Conservation (phyloP, 2,797 vertebrate species). For the Odontamblyopus lacepedii region DNA sequence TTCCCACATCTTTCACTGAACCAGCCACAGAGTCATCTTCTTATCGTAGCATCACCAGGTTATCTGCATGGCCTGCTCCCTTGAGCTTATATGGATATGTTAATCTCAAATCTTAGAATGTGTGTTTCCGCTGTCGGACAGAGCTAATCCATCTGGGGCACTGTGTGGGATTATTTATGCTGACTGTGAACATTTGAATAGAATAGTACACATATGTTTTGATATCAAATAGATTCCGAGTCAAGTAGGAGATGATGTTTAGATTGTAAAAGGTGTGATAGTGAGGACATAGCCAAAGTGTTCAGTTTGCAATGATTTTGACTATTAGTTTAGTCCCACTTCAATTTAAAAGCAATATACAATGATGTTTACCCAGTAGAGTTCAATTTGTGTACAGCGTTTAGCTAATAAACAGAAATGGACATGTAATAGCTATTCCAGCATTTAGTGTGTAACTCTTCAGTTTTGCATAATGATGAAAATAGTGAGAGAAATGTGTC, state of each 20-base stretch:
- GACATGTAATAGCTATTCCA: not conserved
- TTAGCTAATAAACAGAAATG: not conserved
- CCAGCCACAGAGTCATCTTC: not conserved
- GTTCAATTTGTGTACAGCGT: not conserved
- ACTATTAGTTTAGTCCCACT: not conserved
- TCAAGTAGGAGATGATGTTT: not conserved
- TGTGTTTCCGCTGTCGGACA: not conserved
- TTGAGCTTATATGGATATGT: not conserved
- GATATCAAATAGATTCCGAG: not conserved
- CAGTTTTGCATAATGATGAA: not conserved
- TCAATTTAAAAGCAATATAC: not conserved
- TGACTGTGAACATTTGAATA: not conserved
- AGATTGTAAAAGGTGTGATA: not conserved
- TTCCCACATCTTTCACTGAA: not conserved
- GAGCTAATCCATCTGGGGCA: not conserved
- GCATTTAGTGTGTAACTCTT: not conserved
- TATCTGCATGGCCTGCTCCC: slow-evolving; percentile 1
- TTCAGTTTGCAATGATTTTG: not conserved
- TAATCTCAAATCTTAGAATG: slow-evolving; percentile 4
- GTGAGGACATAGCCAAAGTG: not conserved
- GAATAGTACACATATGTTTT: not conserved
- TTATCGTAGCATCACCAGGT: slow-evolving; percentile 1
- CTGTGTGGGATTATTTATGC: not conserved
- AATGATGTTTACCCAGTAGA: not conserved
- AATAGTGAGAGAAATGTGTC: not conserved